phyloP scores from a whole-genome alignment of 2,888 invertebrate species.

The Erannis defoliaria region DNA sequence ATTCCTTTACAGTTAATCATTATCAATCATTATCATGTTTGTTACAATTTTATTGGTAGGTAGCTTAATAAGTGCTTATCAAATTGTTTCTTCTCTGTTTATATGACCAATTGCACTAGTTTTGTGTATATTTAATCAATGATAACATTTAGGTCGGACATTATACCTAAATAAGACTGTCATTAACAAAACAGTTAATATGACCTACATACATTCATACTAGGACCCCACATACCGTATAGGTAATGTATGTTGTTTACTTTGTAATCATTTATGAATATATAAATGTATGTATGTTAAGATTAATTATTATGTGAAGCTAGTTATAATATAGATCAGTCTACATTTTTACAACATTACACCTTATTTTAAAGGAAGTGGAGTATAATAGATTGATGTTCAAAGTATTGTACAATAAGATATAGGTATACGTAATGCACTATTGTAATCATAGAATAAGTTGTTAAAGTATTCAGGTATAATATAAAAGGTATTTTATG shows the following conservation, averaged over 20 bases:
- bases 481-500: not conserved
- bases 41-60: constrained; percentile 10
- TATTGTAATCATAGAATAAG: constrained; percentile 34
- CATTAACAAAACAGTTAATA: not conserved
- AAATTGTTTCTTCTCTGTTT: constrained; percentile 27
- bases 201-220: no score
- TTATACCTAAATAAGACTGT: not conserved
- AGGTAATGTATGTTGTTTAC: not conserved
- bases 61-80: constrained; percentile 25
- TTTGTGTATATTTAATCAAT: constrained; percentile 16
- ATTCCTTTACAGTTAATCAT: constrained; percentile 20
- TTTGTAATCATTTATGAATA: not conserved
- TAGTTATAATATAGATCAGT: not conserved
- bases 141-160: not conserved
- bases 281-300: not conserved
- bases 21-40: constrained; percentile 23
- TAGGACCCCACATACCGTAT: not conserved
- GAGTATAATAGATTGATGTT: constrained; percentile 49
- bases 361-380: constrained; percentile 28
- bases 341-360: constrained; percentile 16
- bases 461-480: constrained; percentile 15
- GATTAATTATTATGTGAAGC: no score
- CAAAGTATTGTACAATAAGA: constrained; percentile 61
- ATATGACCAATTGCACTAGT: constrained; percentile 22
- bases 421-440: constrained; percentile 16